Conservation (phyloP, 2,797 vertebrate species). For the Amblyopsis hoosieri region DNA sequence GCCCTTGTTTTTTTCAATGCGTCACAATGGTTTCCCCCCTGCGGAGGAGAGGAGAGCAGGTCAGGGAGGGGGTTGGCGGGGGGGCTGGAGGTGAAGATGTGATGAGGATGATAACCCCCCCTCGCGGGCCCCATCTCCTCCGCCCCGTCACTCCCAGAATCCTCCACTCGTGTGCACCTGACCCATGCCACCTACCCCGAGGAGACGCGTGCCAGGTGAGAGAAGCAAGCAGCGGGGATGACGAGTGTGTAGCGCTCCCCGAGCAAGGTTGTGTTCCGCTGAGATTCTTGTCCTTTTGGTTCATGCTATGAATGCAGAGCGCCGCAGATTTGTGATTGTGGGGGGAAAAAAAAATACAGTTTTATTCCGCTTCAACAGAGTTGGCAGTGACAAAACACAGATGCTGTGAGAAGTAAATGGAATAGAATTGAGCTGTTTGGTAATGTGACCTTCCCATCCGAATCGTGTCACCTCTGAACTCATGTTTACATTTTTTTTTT, state of each 20-base stretch:
- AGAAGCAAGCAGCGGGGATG: slow-evolving; percentile 55
- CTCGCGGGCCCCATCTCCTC: neutral
- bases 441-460: too few relatives aligned
- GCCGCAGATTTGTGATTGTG: too few relatives aligned
- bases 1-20: neutral
- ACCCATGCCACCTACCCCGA: slow-evolving; percentile 63
- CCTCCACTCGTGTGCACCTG: slow-evolving; percentile 22
- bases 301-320: slow-evolving; percentile 20
- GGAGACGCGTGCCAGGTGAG: slow-evolving; percentile 68
- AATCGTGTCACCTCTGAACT: too few relatives aligned
- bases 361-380: too few relatives aligned
- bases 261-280: slow-evolving; percentile 64
- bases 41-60: neutral
- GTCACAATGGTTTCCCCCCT: slow-evolving; percentile 48
- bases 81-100: slow-evolving; percentile 54
- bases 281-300: slow-evolving; percentile 40
- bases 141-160: slow-evolving; percentile 34
- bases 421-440: too few relatives aligned
- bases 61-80: neutral
- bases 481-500: too few relatives aligned
- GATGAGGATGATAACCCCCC: slow-evolving; percentile 35
- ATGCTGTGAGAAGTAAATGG: too few relatives aligned
- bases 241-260: slow-evolving; percentile 37
- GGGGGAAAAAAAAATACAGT: too few relatives aligned
- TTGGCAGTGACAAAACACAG: too few relatives aligned